These are phyloP conservation scores for Mnemiopsis leidyi DNA, from an alignment of 37 sponge, comb jelly and placozoan species.

Conservation along the genomic window DNA sequence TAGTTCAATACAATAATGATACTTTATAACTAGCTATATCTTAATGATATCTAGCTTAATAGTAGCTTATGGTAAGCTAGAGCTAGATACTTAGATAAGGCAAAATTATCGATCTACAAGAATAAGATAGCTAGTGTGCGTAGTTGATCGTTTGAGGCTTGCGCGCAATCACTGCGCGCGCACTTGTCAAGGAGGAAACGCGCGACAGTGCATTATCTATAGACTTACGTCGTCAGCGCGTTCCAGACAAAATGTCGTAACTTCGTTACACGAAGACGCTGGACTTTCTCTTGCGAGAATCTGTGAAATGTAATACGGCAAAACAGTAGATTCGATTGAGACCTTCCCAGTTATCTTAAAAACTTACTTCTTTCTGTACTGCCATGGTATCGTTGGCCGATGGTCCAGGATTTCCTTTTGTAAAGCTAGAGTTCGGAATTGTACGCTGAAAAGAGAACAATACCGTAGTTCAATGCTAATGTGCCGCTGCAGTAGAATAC, in stretches of 20 bases:
- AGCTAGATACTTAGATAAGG: too few relatives aligned
- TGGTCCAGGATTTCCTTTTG: not conserved
- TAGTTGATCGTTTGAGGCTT: not conserved
- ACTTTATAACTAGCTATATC: too few relatives aligned
- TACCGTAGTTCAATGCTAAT: not conserved
- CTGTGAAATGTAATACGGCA: not conserved
- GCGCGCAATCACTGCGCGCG: constrained; percentile 23
- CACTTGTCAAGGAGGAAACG: not conserved
- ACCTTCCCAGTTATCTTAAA: not conserved
- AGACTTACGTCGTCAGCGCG: not conserved
- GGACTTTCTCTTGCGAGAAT: not conserved
- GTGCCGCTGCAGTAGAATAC: not conserved
- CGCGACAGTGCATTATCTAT: constrained; percentile 23
- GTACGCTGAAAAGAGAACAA: not conserved
- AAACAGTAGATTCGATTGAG: not conserved
- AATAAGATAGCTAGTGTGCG: too few relatives aligned
- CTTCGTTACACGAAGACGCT: not conserved
- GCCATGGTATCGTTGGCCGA: constrained; percentile 45
- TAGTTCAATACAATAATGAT: too few relatives aligned
- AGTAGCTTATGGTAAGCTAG: too few relatives aligned
- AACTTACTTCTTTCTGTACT: constrained; percentile 54
- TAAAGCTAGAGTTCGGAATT: not conserved
- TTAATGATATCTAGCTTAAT: too few relatives aligned
- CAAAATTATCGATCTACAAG: too few relatives aligned
- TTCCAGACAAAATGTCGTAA: not conserved